phyloP scores from a whole-genome alignment of 2,113 vertebrate genomes.

The Brachyhypopomus occidentalis region DNA sequence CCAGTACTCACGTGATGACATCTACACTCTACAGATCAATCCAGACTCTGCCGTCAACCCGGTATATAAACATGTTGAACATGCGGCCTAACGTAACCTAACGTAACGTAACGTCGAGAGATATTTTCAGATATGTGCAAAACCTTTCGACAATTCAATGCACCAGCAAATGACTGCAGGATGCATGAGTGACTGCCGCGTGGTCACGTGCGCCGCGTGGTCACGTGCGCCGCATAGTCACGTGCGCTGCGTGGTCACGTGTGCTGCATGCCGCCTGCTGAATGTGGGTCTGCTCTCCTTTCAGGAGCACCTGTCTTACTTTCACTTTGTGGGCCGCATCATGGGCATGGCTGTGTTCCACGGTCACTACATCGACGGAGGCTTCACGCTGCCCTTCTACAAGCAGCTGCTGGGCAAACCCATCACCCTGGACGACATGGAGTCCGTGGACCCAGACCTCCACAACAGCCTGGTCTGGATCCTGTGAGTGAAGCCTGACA shows the following conservation, averaged over 20 bases:
- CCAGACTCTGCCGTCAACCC: conserved; percentile 98
- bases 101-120: not conserved
- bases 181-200: not conserved
- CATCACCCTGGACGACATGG: conserved; percentile 98
- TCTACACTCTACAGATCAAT: conserved; percentile 98
- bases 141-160: no score
- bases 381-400: conserved; percentile 97
- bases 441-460: conserved; percentile 96
- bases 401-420: conserved; percentile 97
- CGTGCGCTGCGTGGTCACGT: not conserved
- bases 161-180: not conserved
- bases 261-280: not conserved
- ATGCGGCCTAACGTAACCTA: not conserved
- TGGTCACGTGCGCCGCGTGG: no score
- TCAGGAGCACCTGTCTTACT: conserved; percentile 96
- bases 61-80: conserved; percentile 68
- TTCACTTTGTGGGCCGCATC: conserved; percentile 97
- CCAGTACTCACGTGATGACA: conserved; percentile 98
- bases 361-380: conserved; percentile 97
- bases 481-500: conserved; percentile 80
- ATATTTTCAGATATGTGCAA: not conserved
- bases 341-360: conserved; percentile 99
- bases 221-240: no score
- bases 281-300: conserved; percentile 12
- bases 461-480: conserved; percentile 99